Percentiles rank a stretch among this genome's conserved stretches.
Evolutionary conservation across 1,140 invertebrate genomes (phyloP).

Genomic region (Neodiprion fabricii): DNA sequence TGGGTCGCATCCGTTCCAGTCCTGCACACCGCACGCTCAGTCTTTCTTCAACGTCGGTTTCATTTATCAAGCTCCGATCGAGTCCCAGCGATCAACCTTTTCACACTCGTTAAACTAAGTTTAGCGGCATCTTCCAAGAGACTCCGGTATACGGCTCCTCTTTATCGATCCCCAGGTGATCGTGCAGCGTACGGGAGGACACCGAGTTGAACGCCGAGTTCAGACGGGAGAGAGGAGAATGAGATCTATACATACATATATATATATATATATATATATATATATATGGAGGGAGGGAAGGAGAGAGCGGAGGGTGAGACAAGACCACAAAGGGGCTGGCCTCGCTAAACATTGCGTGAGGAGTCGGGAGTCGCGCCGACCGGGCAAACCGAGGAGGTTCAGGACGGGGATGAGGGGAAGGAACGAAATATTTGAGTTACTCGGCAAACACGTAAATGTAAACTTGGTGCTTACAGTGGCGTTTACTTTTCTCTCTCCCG

Average conservation of each 20-base stretch:
- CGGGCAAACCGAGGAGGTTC: background rate
- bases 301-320: slow-evolving; percentile 14
- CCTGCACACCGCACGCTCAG: background rate
- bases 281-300: slow-evolving; percentile 19
- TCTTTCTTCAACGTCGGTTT: slow-evolving; percentile 23
- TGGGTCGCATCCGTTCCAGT: no score
- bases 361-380: slow-evolving; percentile 28
- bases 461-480: slow-evolving; percentile 57
- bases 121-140: background rate
- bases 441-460: slow-evolving; percentile 62
- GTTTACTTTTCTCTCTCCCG: slow-evolving; percentile 55
- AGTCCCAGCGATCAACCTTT: background rate
- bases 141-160: no score
- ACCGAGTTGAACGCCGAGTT: background rate
- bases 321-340: slow-evolving; percentile 20
- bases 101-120: background rate
- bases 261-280: no score
- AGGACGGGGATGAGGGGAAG: background rate
- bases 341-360: slow-evolving; percentile 50
- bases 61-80: background rate
- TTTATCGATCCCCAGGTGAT: background rate
- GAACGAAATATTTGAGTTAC: slow-evolving; percentile 62
- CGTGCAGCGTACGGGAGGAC: background rate
- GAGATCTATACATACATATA: background rate
- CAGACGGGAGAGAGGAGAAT: background rate